These are phyloP conservation scores for Torymus aiolomorphi DNA, from an alignment of 2,888 invertebrate species.

Conservation along the genomic window DNA sequence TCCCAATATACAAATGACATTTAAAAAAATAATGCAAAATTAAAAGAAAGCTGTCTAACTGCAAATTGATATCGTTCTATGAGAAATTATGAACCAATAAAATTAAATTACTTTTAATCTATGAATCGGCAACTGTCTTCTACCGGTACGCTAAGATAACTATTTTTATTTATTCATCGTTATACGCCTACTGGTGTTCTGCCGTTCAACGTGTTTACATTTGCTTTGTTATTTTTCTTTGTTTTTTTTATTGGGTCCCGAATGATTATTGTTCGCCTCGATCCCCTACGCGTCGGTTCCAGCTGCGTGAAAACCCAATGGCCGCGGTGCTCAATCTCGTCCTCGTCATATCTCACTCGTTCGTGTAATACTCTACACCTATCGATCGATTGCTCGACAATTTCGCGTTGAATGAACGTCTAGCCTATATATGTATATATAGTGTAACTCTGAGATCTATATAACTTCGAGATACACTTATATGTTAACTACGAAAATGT, in stretches of 20 bases:
- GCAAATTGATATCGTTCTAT: too few species aligned
- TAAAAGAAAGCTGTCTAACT: too few species aligned
- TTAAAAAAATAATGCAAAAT: too few species aligned
- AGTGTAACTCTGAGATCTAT: too few species aligned
- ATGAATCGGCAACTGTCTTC: neutral
- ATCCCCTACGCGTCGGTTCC: neutral
- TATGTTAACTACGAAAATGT: conserved; percentile 28
- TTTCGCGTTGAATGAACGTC: too few species aligned
- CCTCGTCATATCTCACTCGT: neutral
- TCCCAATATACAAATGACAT: too few species aligned
- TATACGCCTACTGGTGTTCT: conserved; percentile 60
- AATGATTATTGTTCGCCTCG: conserved; percentile 64
- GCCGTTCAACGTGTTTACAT: conserved; percentile 53
- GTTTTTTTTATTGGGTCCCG: conserved; percentile 63
- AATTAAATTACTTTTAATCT: too few species aligned
- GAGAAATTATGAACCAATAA: too few species aligned
- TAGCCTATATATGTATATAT: too few species aligned
- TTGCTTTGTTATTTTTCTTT: conserved; percentile 1
- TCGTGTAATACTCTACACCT: neutral
- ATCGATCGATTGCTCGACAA: too few species aligned
- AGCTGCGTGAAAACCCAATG: neutral
- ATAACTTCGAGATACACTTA: conserved; percentile 23
- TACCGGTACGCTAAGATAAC: conserved; percentile 39
- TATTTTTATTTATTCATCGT: conserved; percentile 24
- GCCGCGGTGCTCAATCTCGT: neutral